Base-by-base conservation (phyloP, 2,113 vertebrate species). In the Seriola aureovittata region DNA sequence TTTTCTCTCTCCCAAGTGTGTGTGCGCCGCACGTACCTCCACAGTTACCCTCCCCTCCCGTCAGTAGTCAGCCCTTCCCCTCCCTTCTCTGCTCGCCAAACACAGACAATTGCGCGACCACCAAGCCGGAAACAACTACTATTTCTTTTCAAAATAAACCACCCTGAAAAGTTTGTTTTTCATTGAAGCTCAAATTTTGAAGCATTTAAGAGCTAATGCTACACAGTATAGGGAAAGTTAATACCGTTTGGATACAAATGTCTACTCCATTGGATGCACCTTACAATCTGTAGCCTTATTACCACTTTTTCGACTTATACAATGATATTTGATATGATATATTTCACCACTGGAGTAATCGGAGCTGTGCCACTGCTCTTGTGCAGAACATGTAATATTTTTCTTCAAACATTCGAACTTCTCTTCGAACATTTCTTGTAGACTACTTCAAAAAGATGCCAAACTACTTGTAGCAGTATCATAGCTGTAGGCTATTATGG, bases 1-100 rank as follows among this genome's bases (percentile, higher is more conserved):
- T 38, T 84, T 70, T 29, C 71, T 64, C 71, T 60, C 17, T 48
- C 57, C 46, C 32, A 71, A 57, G 90, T 81, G 81, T 87, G 89
- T 85, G 40, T 10, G 40, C 40, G 8, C 40, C 40, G 90, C 84
- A 78, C 89, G 90, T 79, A 71, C 64, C 70, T 76, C 65, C 13
- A 48, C 52, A 17, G 52, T 25, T 55, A 52, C 87, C 60, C 85
- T 63, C 80, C 75, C 73, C 64, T 77, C 44, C 64, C 78, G 57
- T 62, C 69, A 71, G 13, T 42, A 69, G 44, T 59, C 58, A 68
- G 10, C 19, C 64, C 23, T 21, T 75, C 34, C 69, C 32, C 42
- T 68, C 54, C 57, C 48, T 40, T 34, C 32, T 67, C 38, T 32
- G 58, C 50, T 57, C 2, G 0, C 57, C 75, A 32, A 71, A 78